phyloP scores from a whole-genome alignment of 2,797 vertebrate genomes.

The Danio choprae region DNA sequence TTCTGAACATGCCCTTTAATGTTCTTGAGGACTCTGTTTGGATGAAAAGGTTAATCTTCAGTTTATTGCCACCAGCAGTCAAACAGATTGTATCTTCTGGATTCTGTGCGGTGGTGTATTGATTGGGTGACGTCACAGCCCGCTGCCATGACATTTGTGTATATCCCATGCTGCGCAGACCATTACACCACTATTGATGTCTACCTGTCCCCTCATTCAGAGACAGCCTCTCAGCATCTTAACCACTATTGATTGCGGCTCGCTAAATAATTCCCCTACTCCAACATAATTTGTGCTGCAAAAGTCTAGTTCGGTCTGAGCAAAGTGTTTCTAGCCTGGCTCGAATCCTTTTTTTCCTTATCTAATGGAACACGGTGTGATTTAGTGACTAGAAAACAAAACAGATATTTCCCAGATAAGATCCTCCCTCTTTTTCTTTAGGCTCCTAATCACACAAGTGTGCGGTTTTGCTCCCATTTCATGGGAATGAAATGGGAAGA shows the following conservation, averaged over 20 bases:
- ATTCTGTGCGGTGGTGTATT: slow-evolving; percentile 76
- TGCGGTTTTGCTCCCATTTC: slow-evolving; percentile 65
- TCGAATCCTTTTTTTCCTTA: slow-evolving; percentile 55
- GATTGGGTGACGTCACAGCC: slow-evolving; percentile 74
- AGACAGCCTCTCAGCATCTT: slow-evolving; percentile 52
- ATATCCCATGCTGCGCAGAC: slow-evolving; percentile 67
- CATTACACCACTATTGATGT: slow-evolving; percentile 70
- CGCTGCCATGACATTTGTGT: slow-evolving; percentile 76
- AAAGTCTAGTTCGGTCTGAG: slow-evolving; percentile 36
- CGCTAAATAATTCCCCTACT: slow-evolving; percentile 56
- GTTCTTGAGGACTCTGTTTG: slow-evolving; percentile 71
- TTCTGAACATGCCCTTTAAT: slow-evolving; percentile 77
- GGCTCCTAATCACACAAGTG: slow-evolving; percentile 76
- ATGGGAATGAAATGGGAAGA: slow-evolving; percentile 74
- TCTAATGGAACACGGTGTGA: slow-evolving; percentile 58
- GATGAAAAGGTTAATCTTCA: slow-evolving; percentile 81
- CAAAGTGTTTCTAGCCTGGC: slow-evolving; percentile 43
- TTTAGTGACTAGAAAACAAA: slow-evolving; percentile 65
- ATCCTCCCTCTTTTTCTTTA: slow-evolving; percentile 34
- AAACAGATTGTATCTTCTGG: slow-evolving; percentile 79
- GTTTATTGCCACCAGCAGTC: slow-evolving; percentile 81
- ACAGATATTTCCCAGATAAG: slow-evolving; percentile 65
- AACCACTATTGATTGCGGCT: slow-evolving; percentile 47
- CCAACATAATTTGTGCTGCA: slow-evolving; percentile 32
- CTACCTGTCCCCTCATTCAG: slow-evolving; percentile 56